Conservation (phyloP, 2,797 vertebrate genomes). For the Crenuchus spilurus region DNA sequence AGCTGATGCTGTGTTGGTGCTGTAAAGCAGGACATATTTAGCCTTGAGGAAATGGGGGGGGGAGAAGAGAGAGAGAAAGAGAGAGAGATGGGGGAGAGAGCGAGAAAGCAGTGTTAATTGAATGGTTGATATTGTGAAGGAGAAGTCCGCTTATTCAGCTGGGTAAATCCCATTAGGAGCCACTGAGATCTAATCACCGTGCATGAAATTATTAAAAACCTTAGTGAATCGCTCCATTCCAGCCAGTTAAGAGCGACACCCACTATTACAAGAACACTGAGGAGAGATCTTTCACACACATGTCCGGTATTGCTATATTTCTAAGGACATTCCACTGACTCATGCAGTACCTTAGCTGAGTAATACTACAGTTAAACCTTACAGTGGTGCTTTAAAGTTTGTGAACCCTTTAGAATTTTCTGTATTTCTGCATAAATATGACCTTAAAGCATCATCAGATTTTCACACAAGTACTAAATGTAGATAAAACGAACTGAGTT, state of each 20-base stretch:
- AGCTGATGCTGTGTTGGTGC: not conserved
- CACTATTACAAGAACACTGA: conserved; percentile 15
- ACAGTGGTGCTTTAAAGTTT: too few relatives aligned
- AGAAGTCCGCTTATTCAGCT: conserved; percentile 66
- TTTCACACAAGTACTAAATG: too few relatives aligned
- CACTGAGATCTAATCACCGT: conserved; percentile 77
- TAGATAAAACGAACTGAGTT: too few relatives aligned
- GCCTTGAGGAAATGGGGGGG: not conserved
- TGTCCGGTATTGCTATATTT: too few relatives aligned
- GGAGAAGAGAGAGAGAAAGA: conserved; percentile 46
- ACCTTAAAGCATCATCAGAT: too few relatives aligned
- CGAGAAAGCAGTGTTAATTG: conserved; percentile 65
- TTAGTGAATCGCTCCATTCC: conserved; percentile 52
- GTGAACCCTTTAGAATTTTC: too few relatives aligned
- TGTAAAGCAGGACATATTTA: not conserved
- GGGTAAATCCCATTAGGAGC: conserved; percentile 68
- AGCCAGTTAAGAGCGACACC: conserved; percentile 45
- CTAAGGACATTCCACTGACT: too few relatives aligned
- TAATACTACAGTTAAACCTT: too few relatives aligned
- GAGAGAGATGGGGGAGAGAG: conserved; percentile 49
- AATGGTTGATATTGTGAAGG: conserved; percentile 67
- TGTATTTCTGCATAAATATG: too few relatives aligned
- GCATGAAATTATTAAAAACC: conserved; percentile 72
- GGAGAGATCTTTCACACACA: not conserved
- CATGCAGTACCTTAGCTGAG: too few relatives aligned